Percentiles rank a stretch among this genome's conserved stretches.
Conservation (phyloP, 2,888 invertebrate species). For the Erebia ligea region DNA sequence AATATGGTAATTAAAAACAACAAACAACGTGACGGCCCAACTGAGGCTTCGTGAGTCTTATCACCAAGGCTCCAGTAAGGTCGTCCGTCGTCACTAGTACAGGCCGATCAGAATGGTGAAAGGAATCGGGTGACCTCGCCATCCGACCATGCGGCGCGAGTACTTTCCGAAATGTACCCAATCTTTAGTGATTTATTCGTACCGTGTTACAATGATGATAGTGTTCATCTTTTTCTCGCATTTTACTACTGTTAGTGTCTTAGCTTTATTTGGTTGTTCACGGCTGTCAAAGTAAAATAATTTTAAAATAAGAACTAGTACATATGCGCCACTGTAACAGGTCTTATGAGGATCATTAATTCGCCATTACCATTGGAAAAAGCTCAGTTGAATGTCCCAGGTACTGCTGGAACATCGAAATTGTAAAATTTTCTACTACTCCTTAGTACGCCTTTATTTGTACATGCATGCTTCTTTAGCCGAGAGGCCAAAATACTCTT, state of each 20-base stretch:
- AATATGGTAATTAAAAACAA: slow-evolving; percentile 3
- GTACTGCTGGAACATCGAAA: not conserved
- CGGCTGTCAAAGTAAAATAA: not conserved
- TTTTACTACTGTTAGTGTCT: not conserved
- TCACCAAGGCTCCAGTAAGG: slow-evolving; percentile 72
- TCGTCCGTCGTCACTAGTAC: slow-evolving; percentile 61
- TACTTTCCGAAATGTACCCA: slow-evolving; percentile 26
- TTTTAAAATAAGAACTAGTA: not conserved
- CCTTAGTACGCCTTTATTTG: not conserved
- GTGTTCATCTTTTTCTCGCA: not conserved
- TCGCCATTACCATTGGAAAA: slow-evolving; percentile 7
- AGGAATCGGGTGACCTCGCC: slow-evolving; percentile 74
- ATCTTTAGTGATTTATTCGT: slow-evolving; percentile 18
- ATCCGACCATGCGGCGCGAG: slow-evolving; percentile 46
- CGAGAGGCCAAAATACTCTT: not conserved
- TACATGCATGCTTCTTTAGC: not conserved
- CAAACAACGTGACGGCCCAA: not conserved
- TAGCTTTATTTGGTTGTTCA: not conserved
- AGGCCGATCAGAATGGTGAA: slow-evolving; percentile 73
- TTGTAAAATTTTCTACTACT: not conserved
- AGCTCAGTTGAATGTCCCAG: slow-evolving; percentile 3
- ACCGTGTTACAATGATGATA: not conserved
- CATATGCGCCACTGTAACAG: not conserved
- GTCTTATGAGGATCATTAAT: not conserved
- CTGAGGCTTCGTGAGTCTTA: slow-evolving; percentile 50